Base-by-base conservation (phyloP, 2,888 invertebrate genomes). In the Chorisops tibialis region DNA sequence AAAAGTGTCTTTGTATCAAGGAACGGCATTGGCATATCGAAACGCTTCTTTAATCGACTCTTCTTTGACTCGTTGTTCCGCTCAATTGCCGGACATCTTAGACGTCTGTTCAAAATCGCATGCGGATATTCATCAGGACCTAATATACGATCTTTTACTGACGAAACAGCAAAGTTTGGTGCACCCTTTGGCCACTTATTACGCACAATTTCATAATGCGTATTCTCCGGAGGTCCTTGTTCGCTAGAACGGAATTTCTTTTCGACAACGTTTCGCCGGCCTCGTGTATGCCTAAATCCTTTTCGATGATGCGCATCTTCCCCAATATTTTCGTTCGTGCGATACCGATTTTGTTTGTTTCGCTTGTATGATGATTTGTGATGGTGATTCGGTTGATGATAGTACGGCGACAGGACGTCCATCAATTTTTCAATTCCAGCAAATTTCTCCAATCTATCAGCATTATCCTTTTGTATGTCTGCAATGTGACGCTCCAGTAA, bases 371-470 rank as follows among this genome's bases (percentile, higher is more conserved):
- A 21, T 12, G 12, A 12, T 19, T 21, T 7, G n/a, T 41, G n/a
- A 16, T n/a, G n/a, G n/a, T 2, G 16, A 12, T 47, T 19, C 19
- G 21, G 7, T 47, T 4, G n/a, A 19, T 48, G 24, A 30, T 58
- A 35, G 38, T 61, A 54, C 45, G 60, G 39, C 19, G 49, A 48
- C 11, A 62, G 19, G 12, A 43, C 60, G 43, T 62, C 60, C 38
- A 51, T 65, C 39, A 65, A 63, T 41, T 65, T 65, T 61, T 47
- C 52, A 58, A 65, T 58, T 50, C 37, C 58, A 16, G 11, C 14
- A 30, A 51, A 41, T 58, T 48, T 50, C 24, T 48, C 38, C 41
- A 41, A 49, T 50, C 60, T 63, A 50, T 60, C 60, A 43, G 41
- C 39, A 41, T 56, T 37, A 18, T 48, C 35, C 18, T 16, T 62